Base-by-base conservation (phyloP, 1,140 invertebrate species). In the Drosophila tsacasi region DNA sequence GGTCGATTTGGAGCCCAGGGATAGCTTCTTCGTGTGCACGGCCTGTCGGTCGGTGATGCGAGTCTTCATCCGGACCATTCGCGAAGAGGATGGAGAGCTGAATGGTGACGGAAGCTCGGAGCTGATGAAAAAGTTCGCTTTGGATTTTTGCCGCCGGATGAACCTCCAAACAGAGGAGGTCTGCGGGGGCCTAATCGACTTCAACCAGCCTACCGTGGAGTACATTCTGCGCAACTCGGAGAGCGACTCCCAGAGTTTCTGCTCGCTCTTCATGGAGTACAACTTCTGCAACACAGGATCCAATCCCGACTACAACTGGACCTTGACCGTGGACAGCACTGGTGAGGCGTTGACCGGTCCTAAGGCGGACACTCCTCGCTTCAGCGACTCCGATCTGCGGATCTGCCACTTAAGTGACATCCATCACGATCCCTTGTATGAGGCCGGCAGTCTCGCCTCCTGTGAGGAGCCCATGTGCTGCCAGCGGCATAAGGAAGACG, bases 391-490 rank as follows among this genome's bases (percentile, higher is more conserved):
- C 2, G 74, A 91, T 54, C 62, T 95, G 1, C 94, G 95, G 82
- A 94, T 98, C 23, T 93, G 97, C 12, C 96, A 98, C 39, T 90
- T 98, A 46, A 95, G 96, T 0, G 97, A 98, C 89, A 95, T 97
- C 44, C 97, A 98, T 91, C 95, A 96, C 60, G 97, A 98, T 92
- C 95, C 95, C 0, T 85, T 94, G 7, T 98, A 98, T 84, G 93
- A 94, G 62, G 91, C 94, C 2, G 94, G 95, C 15, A 94, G 95
- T 1, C 95, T 96, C 50, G 95, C 96, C 4, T 84, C 94, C 5
- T 98, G 97, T 84, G 94, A 93, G 5, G 95, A 97, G 77, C 96
- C 96, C 7, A 93, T 96, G 7, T 98, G 97, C 85, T 98, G 97
- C 92, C 95, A 96, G 59, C 89, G 77, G n/a, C 94, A 94, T 12